These are phyloP conservation scores for Actinia tenebrosa DNA, from an alignment of 64 coral and sea anemone genomes.

Conservation along the genomic window DNA sequence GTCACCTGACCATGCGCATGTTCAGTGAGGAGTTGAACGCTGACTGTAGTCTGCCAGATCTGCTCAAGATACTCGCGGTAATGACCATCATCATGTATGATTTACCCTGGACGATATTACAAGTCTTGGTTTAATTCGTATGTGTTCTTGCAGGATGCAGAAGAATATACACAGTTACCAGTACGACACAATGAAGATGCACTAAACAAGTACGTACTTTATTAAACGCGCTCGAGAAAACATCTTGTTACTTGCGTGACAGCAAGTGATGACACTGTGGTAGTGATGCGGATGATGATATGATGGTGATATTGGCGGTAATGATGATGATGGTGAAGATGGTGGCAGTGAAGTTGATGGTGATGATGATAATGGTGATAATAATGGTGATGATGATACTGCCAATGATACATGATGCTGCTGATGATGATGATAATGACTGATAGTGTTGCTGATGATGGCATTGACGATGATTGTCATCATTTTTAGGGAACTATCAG, in stretches of 20 bases:
- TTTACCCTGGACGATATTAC: background rate
- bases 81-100: background rate
- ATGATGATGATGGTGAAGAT: too few relatives aligned
- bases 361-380: too few relatives aligned
- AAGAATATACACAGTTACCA: constrained; percentile 83
- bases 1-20: constrained; percentile 93
- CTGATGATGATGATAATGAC: too few relatives aligned
- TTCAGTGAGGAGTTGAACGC: constrained; percentile 68
- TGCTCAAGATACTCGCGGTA: constrained; percentile 78
- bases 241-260: background rate
- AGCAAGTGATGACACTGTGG: too few relatives aligned
- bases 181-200: constrained; percentile 95
- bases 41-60: constrained; percentile 71
- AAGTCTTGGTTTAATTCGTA: background rate
- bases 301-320: too few relatives aligned
- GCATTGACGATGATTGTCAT: background rate
- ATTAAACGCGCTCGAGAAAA: background rate
- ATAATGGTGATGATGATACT: too few relatives aligned
- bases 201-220: constrained; percentile 61
- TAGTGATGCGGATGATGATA: too few relatives aligned
- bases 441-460: background rate
- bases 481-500: constrained; percentile 62
- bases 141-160: constrained; percentile 37
- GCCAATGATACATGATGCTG: too few relatives aligned
- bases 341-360: too few relatives aligned